These are phyloP conservation scores for Python bivittatus DNA, from an alignment of 2,113 vertebrate species.

Conservation along the genomic window DNA sequence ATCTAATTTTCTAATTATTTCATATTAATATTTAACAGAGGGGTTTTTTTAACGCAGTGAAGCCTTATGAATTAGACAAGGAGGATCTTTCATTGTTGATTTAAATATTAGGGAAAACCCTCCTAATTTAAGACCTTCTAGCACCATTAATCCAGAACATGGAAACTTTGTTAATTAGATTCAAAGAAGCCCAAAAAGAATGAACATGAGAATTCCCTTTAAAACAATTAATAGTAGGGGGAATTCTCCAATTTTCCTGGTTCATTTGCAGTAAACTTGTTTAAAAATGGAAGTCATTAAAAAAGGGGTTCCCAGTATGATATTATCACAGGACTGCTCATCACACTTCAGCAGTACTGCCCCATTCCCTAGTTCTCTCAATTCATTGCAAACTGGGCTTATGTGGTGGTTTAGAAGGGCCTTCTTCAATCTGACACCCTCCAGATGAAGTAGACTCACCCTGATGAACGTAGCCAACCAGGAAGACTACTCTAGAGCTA, in stretches of 20 bases:
- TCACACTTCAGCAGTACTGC: constrained; percentile 1
- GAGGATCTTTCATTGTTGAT: neutral
- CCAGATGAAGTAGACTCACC: neutral
- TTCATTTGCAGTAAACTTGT: neutral
- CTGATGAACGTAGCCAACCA: neutral
- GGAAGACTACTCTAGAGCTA: neutral
- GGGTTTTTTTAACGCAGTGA: neutral
- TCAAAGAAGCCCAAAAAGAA: neutral
- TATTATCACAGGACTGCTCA: neutral
- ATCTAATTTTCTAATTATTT: neutral
- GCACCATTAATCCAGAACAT: neutral
- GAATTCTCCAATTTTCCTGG: neutral
- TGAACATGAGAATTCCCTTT: neutral
- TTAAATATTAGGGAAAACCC: neutral
- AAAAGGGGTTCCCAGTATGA: neutral
- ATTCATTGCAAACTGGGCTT: rapidly evolving
- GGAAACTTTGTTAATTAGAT: neutral
- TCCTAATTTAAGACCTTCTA: neutral
- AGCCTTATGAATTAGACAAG: neutral
- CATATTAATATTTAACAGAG: neutral
- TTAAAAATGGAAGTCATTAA: neutral
- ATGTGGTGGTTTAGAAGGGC: neutral
- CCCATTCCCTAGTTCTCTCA: neutral
- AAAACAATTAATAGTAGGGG: neutral
- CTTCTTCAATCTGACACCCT: neutral